These are phyloP conservation scores for Corythoichthys haematopterus DNA, from an alignment of 2,113 vertebrate species.

Conservation along the genomic window DNA sequence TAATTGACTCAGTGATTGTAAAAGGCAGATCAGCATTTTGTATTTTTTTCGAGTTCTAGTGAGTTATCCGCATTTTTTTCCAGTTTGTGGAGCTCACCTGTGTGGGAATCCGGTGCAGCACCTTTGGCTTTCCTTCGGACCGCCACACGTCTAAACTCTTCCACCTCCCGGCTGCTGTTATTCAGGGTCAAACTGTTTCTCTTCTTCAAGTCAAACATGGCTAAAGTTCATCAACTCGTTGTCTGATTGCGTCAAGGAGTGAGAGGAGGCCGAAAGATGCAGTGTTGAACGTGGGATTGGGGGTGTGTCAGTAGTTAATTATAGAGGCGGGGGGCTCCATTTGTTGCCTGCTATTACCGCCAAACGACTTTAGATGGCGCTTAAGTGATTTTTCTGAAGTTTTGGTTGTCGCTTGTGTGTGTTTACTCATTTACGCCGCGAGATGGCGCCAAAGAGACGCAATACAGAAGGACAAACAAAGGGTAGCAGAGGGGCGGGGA, in stretches of 20 bases:
- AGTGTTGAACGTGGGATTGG: neutral
- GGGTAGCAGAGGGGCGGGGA: constrained; percentile 12
- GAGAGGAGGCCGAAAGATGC: neutral
- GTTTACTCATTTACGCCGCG: neutral
- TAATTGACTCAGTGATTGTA: neutral
- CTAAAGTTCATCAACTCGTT: too few relatives aligned
- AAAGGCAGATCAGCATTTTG: too few relatives aligned
- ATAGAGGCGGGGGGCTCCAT: neutral
- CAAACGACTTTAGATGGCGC: neutral
- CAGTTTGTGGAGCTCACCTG: constrained; percentile 28
- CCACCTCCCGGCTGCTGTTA: constrained; percentile 18
- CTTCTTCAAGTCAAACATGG: constrained; percentile 65
- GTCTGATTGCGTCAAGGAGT: neutral
- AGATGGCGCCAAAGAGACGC: neutral
- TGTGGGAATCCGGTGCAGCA: constrained; percentile 4
- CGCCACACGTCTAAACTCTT: constrained; percentile 58
- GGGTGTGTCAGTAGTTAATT: neutral
- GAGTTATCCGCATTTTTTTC: neutral
- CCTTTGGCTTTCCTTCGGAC: constrained; percentile 44
- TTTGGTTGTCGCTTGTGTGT: neutral
- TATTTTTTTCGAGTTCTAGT: neutral
- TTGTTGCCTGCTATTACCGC: neutral
- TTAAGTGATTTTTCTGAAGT: neutral
- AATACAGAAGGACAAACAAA: neutral
- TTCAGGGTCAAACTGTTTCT: constrained; percentile 50